Base-by-base conservation (phyloP, 1,140 invertebrate genomes). In the Ladona fulva region DNA sequence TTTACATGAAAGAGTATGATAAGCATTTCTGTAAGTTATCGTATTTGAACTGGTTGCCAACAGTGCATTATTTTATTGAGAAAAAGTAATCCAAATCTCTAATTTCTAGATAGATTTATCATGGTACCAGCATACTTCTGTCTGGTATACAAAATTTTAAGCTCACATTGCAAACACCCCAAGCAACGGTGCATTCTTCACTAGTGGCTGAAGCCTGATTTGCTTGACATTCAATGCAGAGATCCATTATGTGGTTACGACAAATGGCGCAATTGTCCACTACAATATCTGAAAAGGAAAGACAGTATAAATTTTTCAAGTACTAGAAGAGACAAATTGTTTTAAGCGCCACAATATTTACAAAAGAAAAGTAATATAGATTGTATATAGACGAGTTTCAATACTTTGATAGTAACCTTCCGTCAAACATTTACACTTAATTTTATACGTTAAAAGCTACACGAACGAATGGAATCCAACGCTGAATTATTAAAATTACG, bases 181-280 rank as follows among this genome's bases (percentile, higher is more conserved):
- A 99, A 76, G 98, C 97, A 37, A 99, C 98, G 77, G 97, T 99
- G 84, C 98, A 99, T 85, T 99, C 98, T 86, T 99, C 98, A 86
- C 95, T 97, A 3, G 96, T 98, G 8, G 95, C 96, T 42, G 96
- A 97, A 1, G 97, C 96, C 85, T 99, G 98, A 89, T 99, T 99
- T 0, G 98, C 98, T 86, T 99, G 98, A 85, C 98, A 99, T 89
- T 99, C 98, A 82, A 99, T 99, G 84, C 98, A 99, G 0, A 99
- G 87, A 87, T 99, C 98, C 98, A 99, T 99, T 81, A 99, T 99
- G 85, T 99, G 98, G 89, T 99, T 99, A 74, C 98, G 91, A 83
- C 98, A 99, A 86, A 99, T 99, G 81, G 98, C 98, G 89, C 98
- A 99, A 84, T 99, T 99, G 85, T 99, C 98, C 19, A 99, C 98